Conservation (phyloP, 2,888 invertebrate genomes). For the Callosobruchus maculatus region DNA sequence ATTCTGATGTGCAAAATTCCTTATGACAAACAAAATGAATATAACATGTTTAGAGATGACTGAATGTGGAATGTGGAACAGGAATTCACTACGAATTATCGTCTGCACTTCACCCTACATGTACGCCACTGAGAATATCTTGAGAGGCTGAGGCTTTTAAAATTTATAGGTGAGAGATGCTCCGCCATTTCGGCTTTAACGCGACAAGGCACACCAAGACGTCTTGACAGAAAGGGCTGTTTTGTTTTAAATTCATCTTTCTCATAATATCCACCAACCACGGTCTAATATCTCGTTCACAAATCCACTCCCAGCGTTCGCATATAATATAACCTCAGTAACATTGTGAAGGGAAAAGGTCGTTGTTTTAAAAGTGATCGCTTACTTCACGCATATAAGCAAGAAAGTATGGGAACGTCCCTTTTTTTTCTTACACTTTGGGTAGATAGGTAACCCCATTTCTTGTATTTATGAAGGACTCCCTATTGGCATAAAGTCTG, state of each 20-base stretch:
- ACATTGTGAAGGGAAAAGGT: background rate
- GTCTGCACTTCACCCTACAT: too few relatives aligned
- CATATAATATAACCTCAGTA: background rate
- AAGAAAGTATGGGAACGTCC: too few relatives aligned
- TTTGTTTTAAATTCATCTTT: background rate
- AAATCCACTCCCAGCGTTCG: background rate
- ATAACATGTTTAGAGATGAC: too few relatives aligned
- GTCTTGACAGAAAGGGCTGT: background rate
- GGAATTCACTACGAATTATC: too few relatives aligned
- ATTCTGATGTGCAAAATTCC: too few relatives aligned
- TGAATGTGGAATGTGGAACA: too few relatives aligned
- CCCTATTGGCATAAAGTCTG: too few relatives aligned
- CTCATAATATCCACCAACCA: background rate
- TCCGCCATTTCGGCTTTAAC: background rate
- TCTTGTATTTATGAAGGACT: too few relatives aligned
- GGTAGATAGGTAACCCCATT: too few relatives aligned
- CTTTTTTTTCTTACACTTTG: too few relatives aligned
- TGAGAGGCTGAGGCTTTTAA: background rate
- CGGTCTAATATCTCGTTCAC: background rate
- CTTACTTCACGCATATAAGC: background rate
- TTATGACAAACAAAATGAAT: too few relatives aligned
- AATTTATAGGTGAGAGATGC: background rate
- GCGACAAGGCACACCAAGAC: background rate
- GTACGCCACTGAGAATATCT: background rate
- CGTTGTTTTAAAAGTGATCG: background rate